Conservation (phyloP, 2,113 vertebrate species). For the Campylomormyrus tamandua region DNA sequence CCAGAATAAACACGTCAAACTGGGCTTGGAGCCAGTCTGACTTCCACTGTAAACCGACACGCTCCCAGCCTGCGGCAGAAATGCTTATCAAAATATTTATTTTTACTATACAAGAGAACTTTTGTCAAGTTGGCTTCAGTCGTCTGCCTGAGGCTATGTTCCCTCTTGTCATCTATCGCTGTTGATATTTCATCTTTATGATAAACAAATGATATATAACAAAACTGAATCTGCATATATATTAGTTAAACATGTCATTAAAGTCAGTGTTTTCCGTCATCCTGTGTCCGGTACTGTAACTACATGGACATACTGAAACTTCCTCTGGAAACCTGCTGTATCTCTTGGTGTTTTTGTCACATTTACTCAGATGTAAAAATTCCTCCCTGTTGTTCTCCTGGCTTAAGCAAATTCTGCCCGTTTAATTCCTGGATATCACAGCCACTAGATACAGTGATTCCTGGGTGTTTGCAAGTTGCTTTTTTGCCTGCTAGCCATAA, state of each 20-base stretch:
- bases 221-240: not conserved
- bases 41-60: conserved; percentile 61
- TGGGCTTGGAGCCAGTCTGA: conserved; percentile 62
- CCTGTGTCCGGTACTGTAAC: not conserved
- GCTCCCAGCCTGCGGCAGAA: conserved; percentile 64
- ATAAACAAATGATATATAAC: not conserved
- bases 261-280: not conserved
- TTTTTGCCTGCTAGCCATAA: conserved; percentile 49
- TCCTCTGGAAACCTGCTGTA: not conserved
- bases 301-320: not conserved
- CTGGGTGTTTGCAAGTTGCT: conserved; percentile 26
- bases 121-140: conserved; percentile 53
- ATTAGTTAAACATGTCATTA: not conserved
- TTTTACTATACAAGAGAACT: conserved; percentile 66
- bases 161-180: not conserved
- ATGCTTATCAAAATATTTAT: conserved; percentile 62
- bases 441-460: conserved; percentile 55
- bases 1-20: conserved; percentile 71
- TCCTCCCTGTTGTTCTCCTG: conserved; percentile 30
- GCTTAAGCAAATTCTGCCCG: conserved; percentile 40
- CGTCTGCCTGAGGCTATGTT: not conserved
- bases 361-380: conserved; percentile 28
- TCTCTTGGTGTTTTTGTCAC: conserved; percentile 22
- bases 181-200: too few species aligned
- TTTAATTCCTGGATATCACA: conserved; percentile 39